Percentiles rank a stretch among this genome's conserved stretches.
Conservation (phyloP, 2,888 invertebrate species). For the Sarcophaga rosellei region DNA sequence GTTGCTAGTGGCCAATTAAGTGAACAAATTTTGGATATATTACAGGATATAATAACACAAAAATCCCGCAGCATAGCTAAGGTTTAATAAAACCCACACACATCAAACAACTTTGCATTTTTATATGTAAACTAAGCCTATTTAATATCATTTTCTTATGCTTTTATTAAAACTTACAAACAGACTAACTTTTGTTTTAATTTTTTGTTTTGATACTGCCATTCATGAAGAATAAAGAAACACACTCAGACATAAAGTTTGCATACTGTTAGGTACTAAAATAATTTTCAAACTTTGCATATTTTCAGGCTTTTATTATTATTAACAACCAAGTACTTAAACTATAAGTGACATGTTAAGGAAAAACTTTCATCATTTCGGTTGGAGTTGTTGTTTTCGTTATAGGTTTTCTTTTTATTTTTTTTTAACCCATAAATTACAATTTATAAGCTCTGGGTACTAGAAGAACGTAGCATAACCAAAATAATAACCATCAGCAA, state of each 20-base stretch:
- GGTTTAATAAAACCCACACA: too few species aligned
- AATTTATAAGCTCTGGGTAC: constrained; percentile 34
- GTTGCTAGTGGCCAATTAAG: too few species aligned
- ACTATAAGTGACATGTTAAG: constrained; percentile 39
- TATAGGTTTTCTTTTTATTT: neutral
- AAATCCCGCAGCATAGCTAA: too few species aligned
- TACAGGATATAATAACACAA: too few species aligned
- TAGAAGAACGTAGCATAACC: neutral
- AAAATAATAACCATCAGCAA: neutral
- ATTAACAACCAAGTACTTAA: constrained; percentile 25
- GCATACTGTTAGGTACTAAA: constrained; percentile 36
- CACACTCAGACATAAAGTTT: constrained; percentile 26
- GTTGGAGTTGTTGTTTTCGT: constrained; percentile 16
- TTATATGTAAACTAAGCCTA: too few species aligned
- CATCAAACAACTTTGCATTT: too few species aligned
- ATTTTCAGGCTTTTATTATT: constrained; percentile 25
- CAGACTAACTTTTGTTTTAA: neutral
- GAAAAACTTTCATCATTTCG: constrained; percentile 45
- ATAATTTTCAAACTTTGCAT: constrained; percentile 11
- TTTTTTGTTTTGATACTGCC: neutral
- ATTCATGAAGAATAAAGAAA: neutral
- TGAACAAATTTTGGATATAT: too few species aligned
- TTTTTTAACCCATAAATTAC: constrained; percentile 29
- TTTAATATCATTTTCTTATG: too few species aligned
- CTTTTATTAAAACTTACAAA: neutral